Evolutionary conservation across 2,888 invertebrate genomes (phyloP).

Genomic region (Yponomeuta evonymella): DNA sequence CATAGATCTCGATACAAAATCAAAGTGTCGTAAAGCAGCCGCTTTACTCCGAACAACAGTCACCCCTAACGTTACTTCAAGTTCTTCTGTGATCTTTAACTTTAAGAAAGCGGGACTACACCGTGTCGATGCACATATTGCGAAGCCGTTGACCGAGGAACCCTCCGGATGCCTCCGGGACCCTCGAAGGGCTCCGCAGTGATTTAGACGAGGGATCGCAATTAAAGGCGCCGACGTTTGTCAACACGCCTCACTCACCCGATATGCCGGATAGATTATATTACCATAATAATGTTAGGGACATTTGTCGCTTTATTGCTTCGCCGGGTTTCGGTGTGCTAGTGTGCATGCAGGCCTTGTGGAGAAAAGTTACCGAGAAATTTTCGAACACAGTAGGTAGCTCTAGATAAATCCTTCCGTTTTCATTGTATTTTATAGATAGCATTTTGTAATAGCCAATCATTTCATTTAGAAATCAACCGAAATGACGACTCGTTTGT

Average conservation of each 20-base stretch:
- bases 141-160: conserved; percentile 23
- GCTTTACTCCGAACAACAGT: not conserved
- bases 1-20: too few species aligned
- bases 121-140: conserved; percentile 56
- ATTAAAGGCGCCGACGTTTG: conserved; percentile 55
- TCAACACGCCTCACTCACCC: conserved; percentile 36
- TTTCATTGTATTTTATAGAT: too few species aligned
- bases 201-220: conserved; percentile 49
- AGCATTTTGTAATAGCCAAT: too few species aligned
- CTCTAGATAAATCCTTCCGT: too few species aligned
- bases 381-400: too few species aligned
- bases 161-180: conserved; percentile 14
- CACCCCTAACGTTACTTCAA: not conserved
- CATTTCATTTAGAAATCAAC: too few species aligned
- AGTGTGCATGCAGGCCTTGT: not conserved
- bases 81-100: not conserved
- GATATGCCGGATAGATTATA: conserved; percentile 29
- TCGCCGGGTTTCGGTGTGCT: not conserved
- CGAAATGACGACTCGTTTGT: too few species aligned
- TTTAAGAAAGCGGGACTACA: not conserved
- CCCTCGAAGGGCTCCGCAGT: conserved; percentile 34
- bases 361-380: not conserved
- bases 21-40: too few species aligned
- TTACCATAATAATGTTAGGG: conserved; percentile 29
- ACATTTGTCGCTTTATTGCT: conserved; percentile 22